A percentile compares a stretch with the other conserved stretches of the same genome.
Evolutionary conservation across 2,797 vertebrate species (phyloP).

Genomic region (Tenualosa thibaudeaui): DNA sequence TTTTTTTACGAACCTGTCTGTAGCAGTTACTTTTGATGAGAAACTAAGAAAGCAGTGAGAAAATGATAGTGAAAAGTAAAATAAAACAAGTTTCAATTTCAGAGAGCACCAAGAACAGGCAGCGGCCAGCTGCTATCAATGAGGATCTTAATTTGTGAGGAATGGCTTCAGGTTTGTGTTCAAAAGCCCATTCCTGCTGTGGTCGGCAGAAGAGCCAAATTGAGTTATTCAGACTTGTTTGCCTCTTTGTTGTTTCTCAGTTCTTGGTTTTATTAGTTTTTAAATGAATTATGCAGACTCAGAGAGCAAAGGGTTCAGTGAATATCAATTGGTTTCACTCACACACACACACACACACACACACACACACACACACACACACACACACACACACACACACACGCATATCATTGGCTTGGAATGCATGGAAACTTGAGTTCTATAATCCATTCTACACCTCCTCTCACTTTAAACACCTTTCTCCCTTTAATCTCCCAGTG

Average conservation of each 20-base stretch:
- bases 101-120: not conserved
- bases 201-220: not conserved
- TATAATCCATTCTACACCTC: too few species aligned
- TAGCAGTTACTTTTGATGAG: too few species aligned
- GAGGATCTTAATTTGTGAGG: not conserved
- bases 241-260: not conserved
- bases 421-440: too few species aligned
- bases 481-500: not conserved
- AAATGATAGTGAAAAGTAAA: not conserved
- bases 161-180: not conserved
- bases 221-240: not conserved
- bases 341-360: too few species aligned
- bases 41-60: not conserved
- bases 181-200: not conserved
- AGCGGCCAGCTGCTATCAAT: not conserved
- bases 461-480: not conserved
- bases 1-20: too few species aligned
- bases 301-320: not conserved
- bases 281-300: constrained; percentile 6
- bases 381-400: too few species aligned
- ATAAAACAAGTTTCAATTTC: not conserved
- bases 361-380: too few species aligned
- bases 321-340: not conserved
- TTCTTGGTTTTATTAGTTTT: not conserved
- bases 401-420: too few species aligned